Evolutionary conservation across 2,113 vertebrate species (phyloP).

Genomic region (Cacatua alba): DNA sequence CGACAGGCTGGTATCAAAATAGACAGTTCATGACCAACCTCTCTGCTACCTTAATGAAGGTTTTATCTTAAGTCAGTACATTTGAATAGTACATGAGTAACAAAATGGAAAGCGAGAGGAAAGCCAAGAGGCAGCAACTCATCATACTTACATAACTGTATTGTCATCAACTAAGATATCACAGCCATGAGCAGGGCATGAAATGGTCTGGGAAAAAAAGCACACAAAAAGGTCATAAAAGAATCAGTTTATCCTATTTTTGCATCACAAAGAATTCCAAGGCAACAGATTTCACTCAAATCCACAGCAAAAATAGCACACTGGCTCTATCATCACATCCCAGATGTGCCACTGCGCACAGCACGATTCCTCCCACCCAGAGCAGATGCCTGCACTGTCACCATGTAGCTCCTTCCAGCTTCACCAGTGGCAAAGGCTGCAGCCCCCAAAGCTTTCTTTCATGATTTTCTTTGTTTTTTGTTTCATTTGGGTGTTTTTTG

Average conservation of each 20-base stretch:
- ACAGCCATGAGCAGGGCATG: constrained; percentile 99
- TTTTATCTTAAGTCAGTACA: background rate
- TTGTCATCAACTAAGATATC: constrained; percentile 99
- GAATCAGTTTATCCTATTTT: background rate
- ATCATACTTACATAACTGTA: constrained; percentile 97
- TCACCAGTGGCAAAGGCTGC: background rate
- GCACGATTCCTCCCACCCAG: background rate
- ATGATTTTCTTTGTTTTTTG: background rate
- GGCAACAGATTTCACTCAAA: background rate
- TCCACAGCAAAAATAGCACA: background rate
- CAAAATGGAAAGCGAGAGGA: background rate
- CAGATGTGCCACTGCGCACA: background rate
- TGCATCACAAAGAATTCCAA: background rate
- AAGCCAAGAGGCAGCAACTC: constrained; percentile 15
- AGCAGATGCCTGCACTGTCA: background rate
- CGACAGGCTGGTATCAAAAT: background rate
- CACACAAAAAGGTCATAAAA: background rate
- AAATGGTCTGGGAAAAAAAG: constrained; percentile 88
- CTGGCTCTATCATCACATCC: background rate
- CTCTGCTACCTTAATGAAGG: background rate
- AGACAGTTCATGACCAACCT: background rate
- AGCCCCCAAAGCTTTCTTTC: background rate
- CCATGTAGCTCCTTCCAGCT: background rate
- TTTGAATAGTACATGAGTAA: background rate
- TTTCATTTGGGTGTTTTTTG: background rate